Evolutionary conservation across 2,888 invertebrate species (phyloP), one percentile per base, ranked within the genome.

Genomic region (Phymatocera aterrima): DNA sequence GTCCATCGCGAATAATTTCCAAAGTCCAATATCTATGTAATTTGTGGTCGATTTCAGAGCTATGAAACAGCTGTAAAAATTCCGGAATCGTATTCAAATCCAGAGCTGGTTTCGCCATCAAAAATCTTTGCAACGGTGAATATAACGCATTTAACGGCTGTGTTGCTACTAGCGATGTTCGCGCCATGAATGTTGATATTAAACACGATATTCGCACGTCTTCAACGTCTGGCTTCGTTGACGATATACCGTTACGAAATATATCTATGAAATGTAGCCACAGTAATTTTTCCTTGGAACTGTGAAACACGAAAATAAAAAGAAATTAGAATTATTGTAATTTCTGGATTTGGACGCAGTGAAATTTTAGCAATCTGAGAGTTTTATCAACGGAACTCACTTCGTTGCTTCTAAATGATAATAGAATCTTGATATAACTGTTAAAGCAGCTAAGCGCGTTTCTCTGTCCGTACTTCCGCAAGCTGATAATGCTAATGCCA

Each of bases 61-160:
- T 97, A 87, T 96, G 95, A 87, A 98, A 95, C 48, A 98, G 93
- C 75, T 95, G 95, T 80, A 97, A 94, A 86, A 98, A 95, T 88
- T 98, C 98, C 0, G 98, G 98, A n/a, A 98, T 95, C 2, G 94
- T 93, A 15, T 93, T 92, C 18, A 97, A 91, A 87, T 97, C 95
- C 18, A 97, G 92, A 8, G 93, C 92, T 12, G 95, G 94, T 89
- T 97, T 97, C 1, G 96, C 94, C 85, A 95, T 93, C 48, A 97
- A 91, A 89, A 95, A 97, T 85, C 94, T 93, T 87, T 95, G 95
- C n/a, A 98, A 91, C 0, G 95, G 94, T 83, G 94, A 93, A 90
- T 96, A 98, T 84, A 98, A 92, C 0, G 94, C 93, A 85, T 96
- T 93, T 54, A 93, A 93, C 0, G 97, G 96, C 80, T 95, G 93